Conservation (phyloP, 2,113 vertebrate species). For the Chlamydotis undulata region DNA sequence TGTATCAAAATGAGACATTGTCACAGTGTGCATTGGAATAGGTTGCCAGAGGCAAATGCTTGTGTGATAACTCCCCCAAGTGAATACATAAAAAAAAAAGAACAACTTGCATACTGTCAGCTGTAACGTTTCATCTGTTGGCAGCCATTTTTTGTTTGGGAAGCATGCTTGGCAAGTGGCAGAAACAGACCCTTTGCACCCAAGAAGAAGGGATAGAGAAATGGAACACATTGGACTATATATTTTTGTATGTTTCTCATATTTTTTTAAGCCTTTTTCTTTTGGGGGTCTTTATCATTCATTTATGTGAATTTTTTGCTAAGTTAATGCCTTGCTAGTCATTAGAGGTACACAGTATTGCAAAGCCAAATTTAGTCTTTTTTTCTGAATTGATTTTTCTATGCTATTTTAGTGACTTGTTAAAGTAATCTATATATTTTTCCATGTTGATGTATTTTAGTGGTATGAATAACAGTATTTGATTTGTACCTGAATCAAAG, state of each 20-base stretch:
- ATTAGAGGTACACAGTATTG: not conserved
- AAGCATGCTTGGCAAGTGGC: not conserved
- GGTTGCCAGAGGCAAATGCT: constrained; percentile 29
- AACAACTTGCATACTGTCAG: not conserved
- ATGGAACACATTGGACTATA: not conserved
- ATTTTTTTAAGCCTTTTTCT: not conserved
- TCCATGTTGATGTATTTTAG: not conserved
- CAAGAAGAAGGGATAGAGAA: not conserved
- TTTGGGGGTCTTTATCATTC: not conserved
- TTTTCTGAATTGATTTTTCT: not conserved
- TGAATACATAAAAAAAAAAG: not conserved
- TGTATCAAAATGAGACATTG: not conserved
- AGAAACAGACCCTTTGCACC: not conserved
- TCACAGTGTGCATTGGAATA: not conserved
- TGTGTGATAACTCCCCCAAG: not conserved
- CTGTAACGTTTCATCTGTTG: not conserved
- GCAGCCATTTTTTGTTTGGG: not conserved
- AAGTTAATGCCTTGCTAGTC: not conserved
- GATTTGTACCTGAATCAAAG: not conserved
- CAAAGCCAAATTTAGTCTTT: not conserved
- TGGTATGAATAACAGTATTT: not conserved
- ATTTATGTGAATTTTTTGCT: not conserved
- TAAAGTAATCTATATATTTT: not conserved
- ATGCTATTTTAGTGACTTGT: not conserved
- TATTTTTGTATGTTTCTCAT: not conserved